These are phyloP conservation scores for human DNA, from an alignment of 2,113 vertebrate genomes.

Conservation along the genomic window GRCh38 chr12:49425001-49425500, in stretches of 20 bases:
- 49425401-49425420: too few relatives aligned
- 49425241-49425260: neutral
- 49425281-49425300: neutral
- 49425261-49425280: neutral
- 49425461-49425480: too few relatives aligned
- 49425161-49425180: neutral
- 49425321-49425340: too few relatives aligned
- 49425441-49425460: too few relatives aligned
- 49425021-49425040: neutral
- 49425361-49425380: too few relatives aligned
- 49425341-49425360: too few relatives aligned
- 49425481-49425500: too few relatives aligned
- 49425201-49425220: neutral
- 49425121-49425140: neutral
- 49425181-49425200: neutral
- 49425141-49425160: neutral
- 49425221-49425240: neutral
- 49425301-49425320: neutral
- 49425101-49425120: slow-evolving; percentile 2
- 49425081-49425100: neutral
- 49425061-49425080: slow-evolving; percentile 2
- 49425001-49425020: slow-evolving; percentile 6
- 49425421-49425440: too few relatives aligned
- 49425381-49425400: too few relatives aligned
- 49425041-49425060: neutral